Evolutionary conservation across 2,888 invertebrate genomes (phyloP).

Genomic region (Agrotis exclamationis): DNA sequence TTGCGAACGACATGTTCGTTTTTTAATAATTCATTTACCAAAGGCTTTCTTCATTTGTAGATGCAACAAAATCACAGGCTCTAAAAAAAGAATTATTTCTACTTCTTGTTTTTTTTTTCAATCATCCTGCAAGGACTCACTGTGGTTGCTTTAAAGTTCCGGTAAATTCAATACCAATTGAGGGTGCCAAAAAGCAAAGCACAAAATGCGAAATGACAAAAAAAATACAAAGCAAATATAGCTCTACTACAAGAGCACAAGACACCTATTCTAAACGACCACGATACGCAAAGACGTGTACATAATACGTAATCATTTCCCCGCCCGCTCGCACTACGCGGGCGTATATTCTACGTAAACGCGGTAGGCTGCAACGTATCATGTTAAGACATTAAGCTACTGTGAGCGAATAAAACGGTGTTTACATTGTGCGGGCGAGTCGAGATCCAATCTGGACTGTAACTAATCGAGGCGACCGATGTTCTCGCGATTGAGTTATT

Average conservation of each 20-base stretch:
- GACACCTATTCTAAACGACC: constrained; percentile 21
- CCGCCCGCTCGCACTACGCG: constrained; percentile 55
- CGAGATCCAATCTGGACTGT: constrained; percentile 89
- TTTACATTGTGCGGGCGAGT: constrained; percentile 78
- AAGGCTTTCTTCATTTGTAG: background rate
- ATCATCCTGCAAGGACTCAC: too few relatives aligned
- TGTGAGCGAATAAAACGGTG: constrained; percentile 72
- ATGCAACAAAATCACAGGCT: too few relatives aligned
- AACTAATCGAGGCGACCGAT: constrained; percentile 87
- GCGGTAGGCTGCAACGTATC: constrained; percentile 80
- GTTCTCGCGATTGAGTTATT: constrained; percentile 90
- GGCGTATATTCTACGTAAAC: constrained; percentile 75
- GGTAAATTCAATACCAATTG: background rate
- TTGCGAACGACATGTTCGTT: background rate
- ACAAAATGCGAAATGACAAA: background rate
- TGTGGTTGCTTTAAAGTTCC: background rate
- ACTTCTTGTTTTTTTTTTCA: too few relatives aligned
- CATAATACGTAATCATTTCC: constrained; percentile 56
- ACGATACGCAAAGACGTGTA: constrained; percentile 39
- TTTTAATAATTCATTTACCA: background rate
- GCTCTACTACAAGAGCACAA: background rate
- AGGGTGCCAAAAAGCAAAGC: background rate
- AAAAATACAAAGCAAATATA: background rate
- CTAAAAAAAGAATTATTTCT: too few relatives aligned
- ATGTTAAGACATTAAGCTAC: constrained; percentile 87